Evolutionary conservation across 2,888 invertebrate species (phyloP).

Genomic region (Glomeris marginata): DNA sequence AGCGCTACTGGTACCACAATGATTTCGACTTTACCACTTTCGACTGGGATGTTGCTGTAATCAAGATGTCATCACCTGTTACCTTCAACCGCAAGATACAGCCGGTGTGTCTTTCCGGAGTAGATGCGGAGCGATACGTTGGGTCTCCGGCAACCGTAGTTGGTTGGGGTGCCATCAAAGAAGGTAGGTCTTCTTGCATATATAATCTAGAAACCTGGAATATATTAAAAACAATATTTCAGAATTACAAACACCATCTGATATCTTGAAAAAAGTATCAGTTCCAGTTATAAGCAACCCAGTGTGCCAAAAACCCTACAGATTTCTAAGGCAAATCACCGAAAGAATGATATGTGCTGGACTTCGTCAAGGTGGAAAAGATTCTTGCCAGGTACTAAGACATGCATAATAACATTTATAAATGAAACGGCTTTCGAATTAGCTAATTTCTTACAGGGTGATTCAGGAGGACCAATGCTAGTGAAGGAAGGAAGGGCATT

Average conservation of each 20-base stretch:
- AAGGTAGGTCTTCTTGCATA: constrained; percentile 12
- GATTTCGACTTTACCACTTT: constrained; percentile 11
- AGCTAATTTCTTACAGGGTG: constrained; percentile 7
- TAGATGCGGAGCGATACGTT: neutral
- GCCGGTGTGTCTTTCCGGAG: constrained; percentile 8
- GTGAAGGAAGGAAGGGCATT: neutral
- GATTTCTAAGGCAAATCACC: constrained; percentile 6
- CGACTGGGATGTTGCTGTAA: constrained; percentile 11
- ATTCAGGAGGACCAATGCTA: constrained; percentile 13
- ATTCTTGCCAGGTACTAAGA: constrained; percentile 13
- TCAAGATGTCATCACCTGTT: constrained; percentile 9
- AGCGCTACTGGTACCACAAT: constrained; percentile 1
- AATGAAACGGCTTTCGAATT: no score
- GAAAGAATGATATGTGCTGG: constrained; percentile 14
- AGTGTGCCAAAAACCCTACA: constrained; percentile 9
- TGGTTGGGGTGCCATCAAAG: constrained; percentile 11
- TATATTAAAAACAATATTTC: no score
- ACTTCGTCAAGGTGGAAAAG: constrained; percentile 11
- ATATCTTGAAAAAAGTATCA: constrained; percentile 7
- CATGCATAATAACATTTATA: constrained; percentile 4
- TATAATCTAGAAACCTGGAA: no score
- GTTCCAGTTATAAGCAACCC: constrained; percentile 10
- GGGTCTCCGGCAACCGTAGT: constrained; percentile 5
- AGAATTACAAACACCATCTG: neutral
- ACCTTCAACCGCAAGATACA: neutral